phyloP scores from a whole-genome alignment of 1,140 invertebrate genomes.

The Trigoniulus corallinus region DNA sequence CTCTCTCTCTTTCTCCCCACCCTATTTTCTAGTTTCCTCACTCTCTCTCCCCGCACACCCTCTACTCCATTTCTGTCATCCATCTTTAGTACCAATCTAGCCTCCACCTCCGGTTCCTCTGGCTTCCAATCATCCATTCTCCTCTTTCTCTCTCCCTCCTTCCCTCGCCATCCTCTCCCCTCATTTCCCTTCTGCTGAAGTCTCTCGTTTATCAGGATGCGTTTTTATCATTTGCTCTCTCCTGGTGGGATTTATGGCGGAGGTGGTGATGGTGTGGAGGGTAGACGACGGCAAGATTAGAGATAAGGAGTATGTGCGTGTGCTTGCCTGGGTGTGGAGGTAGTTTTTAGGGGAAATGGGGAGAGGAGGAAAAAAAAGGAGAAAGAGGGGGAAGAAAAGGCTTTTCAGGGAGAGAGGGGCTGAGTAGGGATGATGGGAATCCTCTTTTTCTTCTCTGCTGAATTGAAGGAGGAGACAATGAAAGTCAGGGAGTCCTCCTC shows the following conservation, averaged over 20 bases:
- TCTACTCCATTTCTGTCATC: too few relatives aligned
- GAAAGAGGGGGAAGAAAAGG: too few relatives aligned
- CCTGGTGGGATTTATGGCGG: slow-evolving; percentile 15
- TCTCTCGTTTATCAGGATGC: too few relatives aligned
- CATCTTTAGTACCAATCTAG: too few relatives aligned
- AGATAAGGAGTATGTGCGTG: too few relatives aligned
- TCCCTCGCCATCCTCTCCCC: slow-evolving; percentile 25
- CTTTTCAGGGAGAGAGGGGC: slow-evolving; percentile 8
- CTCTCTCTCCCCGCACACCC: background rate
- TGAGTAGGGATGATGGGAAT: background rate
- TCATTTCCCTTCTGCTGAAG: slow-evolving; percentile 9
- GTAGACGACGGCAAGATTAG: too few relatives aligned
- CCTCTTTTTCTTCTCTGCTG: background rate
- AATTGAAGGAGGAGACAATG: background rate
- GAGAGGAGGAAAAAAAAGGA: too few relatives aligned
- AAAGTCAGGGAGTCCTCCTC: slow-evolving; percentile 13
- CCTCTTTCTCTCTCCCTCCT: slow-evolving; percentile 14
- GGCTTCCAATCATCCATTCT: slow-evolving; percentile 6
- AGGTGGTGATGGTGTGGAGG: too few relatives aligned
- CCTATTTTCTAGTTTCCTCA: background rate
- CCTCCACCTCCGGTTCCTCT: background rate
- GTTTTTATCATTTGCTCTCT: slow-evolving; percentile 9
- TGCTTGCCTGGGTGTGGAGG: too few relatives aligned
- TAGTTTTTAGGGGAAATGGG: too few relatives aligned
- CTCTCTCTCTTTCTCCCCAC: slow-evolving; percentile 1